phyloP scores from a whole-genome alignment of 1,140 invertebrate species.

The Drosophila aff. region DNA sequence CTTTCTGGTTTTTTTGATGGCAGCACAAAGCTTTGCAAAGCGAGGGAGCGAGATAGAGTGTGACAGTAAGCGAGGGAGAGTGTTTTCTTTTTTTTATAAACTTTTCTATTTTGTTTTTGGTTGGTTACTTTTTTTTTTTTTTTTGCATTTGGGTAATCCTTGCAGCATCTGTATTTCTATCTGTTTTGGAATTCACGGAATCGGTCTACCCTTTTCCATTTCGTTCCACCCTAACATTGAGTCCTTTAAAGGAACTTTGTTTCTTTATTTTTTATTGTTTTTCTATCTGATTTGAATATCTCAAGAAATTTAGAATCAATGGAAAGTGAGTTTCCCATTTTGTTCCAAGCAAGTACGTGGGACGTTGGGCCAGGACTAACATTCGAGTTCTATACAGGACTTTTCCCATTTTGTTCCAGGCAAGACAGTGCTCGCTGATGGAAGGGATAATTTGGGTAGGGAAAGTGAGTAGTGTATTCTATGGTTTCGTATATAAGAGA shows the following conservation, averaged over 20 bases:
- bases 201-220: neutral
- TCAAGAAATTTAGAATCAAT: neutral
- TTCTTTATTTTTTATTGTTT: too few relatives aligned
- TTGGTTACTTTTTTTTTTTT: neutral
- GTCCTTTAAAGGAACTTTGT: neutral
- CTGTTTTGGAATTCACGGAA: neutral
- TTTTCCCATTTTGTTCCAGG: neutral
- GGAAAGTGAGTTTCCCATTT: accelerated
- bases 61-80: slow-evolving; percentile 14
- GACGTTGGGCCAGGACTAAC: neutral
- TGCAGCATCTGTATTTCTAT: neutral
- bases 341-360: neutral
- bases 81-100: too few relatives aligned
- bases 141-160: slow-evolving; percentile 15
- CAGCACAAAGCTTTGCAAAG: slow-evolving; percentile 26
- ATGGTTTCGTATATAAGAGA: neutral
- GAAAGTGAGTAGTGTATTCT: neutral
- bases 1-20: neutral
- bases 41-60: slow-evolving; percentile 6
- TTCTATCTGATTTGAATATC: neutral
- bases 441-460: neutral
- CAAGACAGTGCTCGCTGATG: neutral
- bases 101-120: neutral
- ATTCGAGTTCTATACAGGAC: neutral
- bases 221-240: neutral